Conservation (phyloP, 2,113 vertebrate genomes). For the Enhydra lutris region DNA sequence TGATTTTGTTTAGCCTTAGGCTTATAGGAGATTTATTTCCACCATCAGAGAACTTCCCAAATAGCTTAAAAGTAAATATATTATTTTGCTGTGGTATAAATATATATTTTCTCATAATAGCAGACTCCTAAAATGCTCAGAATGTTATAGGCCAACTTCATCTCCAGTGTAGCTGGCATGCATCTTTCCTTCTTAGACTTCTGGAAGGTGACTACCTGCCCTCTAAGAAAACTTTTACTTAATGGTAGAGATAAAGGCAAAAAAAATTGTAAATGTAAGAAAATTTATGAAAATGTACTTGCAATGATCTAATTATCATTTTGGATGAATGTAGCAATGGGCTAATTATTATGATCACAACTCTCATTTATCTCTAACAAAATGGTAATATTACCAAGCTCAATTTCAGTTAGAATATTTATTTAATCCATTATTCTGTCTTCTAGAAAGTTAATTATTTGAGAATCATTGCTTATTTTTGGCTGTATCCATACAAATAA, state of each 20-base stretch:
- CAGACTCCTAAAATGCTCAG: background rate
- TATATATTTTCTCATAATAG: background rate
- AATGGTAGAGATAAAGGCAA: background rate
- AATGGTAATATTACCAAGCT: background rate
- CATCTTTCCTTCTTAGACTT: background rate
- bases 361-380: background rate
- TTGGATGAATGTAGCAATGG: background rate
- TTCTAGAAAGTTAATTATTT: background rate
- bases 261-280: background rate
- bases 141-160: background rate
- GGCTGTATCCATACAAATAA: background rate
- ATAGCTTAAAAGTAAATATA: background rate
- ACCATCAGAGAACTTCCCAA: background rate
- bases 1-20: background rate
- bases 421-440: background rate
- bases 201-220: background rate
- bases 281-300: background rate
- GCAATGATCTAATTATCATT: background rate
- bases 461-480: slow-evolving; percentile 4
- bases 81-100: background rate
- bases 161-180: background rate
- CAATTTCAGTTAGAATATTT: background rate
- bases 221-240: background rate
- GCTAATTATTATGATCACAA: background rate
- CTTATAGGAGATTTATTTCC: background rate